These are phyloP conservation scores for Keiferia lycopersicella DNA, from an alignment of 2,888 invertebrate species.

Conservation along the genomic window DNA sequence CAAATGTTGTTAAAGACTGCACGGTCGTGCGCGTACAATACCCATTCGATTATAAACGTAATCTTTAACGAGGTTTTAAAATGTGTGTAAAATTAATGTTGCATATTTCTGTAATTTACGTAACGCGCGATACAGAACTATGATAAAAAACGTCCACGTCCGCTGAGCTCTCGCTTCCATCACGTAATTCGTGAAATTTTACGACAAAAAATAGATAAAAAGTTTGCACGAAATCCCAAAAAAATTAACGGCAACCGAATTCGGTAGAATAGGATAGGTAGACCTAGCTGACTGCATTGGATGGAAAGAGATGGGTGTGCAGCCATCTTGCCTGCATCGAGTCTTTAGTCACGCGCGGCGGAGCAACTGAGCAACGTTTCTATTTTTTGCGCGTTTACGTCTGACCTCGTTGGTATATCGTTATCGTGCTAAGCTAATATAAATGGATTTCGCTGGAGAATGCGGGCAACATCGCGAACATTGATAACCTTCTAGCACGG, in stretches of 20 bases:
- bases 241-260: conserved; percentile 70
- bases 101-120: conserved; percentile 40
- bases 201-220: conserved; percentile 60
- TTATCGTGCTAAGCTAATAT: conserved; percentile 72
- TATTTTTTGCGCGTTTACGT: conserved; percentile 76
- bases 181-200: conserved; percentile 71
- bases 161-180: conserved; percentile 53
- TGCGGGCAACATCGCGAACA: conserved; percentile 55
- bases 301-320: conserved; percentile 58
- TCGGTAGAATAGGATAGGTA: conserved; percentile 49
- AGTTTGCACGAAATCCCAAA: conserved; percentile 56
- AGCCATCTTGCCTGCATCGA: conserved; percentile 73
- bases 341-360: conserved; percentile 76
- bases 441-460: conserved; percentile 68
- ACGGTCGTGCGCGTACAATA: conserved; percentile 30
- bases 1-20: conserved; percentile 51
- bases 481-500: conserved; percentile 61
- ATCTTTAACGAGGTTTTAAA: background rate
- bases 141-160: conserved; percentile 43
- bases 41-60: conserved; percentile 20
- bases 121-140: conserved; percentile 48
- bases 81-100: conserved; percentile 18
- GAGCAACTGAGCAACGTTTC: conserved; percentile 61
- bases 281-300: conserved; percentile 40
- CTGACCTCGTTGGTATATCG: conserved; percentile 79